phyloP scores from a whole-genome alignment of 2,113 vertebrate species.

The Pterocles gutturalis region DNA sequence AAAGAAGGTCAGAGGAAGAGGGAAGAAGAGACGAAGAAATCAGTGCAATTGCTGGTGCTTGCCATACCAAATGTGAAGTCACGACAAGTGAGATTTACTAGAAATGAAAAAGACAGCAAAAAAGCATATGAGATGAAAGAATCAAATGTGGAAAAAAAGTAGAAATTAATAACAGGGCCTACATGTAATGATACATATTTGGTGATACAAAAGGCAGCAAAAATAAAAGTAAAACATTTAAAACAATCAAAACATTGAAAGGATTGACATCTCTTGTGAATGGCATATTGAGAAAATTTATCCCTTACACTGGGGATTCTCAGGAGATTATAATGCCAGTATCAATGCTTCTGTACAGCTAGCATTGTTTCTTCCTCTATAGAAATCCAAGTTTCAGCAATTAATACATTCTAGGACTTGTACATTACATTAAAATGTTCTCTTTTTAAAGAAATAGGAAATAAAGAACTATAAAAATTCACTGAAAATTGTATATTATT shows the following conservation, averaged over 20 bases:
- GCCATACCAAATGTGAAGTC: not conserved
- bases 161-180: not conserved
- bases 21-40: not conserved
- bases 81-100: not conserved
- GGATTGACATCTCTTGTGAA: not conserved
- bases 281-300: not conserved
- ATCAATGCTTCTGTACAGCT: not conserved
- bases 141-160: fast-evolving
- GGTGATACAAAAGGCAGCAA: not conserved
- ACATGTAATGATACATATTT: not conserved
- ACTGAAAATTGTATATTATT: not conserved
- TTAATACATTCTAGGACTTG: not conserved
- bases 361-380: not conserved
- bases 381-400: not conserved
- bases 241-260: not conserved
- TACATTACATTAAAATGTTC: not conserved
- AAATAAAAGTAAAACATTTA: not conserved
- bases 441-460: not conserved
- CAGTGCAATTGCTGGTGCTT: not conserved
- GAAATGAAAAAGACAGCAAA: not conserved
- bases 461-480: not conserved
- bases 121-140: not conserved
- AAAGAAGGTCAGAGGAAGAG: not conserved
- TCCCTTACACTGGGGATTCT: not conserved
- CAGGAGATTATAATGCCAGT: not conserved